Conservation (phyloP, 2,888 invertebrate genomes). For the Heterodera filipjevi region DNA sequence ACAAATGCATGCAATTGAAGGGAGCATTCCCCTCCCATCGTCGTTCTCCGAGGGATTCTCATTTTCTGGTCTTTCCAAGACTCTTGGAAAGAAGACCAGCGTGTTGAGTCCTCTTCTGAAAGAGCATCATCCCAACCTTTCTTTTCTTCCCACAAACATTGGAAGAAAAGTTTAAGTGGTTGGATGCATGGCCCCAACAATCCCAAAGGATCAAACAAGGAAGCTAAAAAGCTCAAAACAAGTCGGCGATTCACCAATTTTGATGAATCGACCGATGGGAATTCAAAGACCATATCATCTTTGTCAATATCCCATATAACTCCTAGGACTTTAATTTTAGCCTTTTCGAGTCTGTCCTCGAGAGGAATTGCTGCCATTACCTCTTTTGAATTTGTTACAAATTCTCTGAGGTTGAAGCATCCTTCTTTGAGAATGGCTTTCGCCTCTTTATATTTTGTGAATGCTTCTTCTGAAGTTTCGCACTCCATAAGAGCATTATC, state of each 20-base stretch:
- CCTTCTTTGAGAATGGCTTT: slow-evolving; percentile 23
- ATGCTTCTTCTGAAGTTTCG: slow-evolving; percentile 9
- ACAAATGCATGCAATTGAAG: slow-evolving; percentile 39
- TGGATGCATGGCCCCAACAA: slow-evolving; percentile 30
- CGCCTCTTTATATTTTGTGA: slow-evolving; percentile 2
- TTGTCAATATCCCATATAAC: slow-evolving; percentile 19
- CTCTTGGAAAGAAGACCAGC: slow-evolving; percentile 17
- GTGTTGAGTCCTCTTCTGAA: not conserved
- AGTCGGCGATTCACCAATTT: slow-evolving; percentile 27
- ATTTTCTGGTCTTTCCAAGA: not conserved
- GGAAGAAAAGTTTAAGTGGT: slow-evolving; percentile 33
- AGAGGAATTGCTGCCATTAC: not conserved
- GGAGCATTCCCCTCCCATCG: not conserved
- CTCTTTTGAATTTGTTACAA: not conserved
- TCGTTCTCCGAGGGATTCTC: not conserved
- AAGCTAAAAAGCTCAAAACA: slow-evolving; percentile 27
- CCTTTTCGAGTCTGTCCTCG: slow-evolving; percentile 13
- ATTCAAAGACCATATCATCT: slow-evolving; percentile 21
- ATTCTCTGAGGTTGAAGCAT: slow-evolving; percentile 20
- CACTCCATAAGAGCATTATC: slow-evolving; percentile 33
- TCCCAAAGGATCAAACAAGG: slow-evolving; percentile 39
- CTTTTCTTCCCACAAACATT: slow-evolving; percentile 34
- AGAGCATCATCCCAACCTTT: slow-evolving; percentile 36
- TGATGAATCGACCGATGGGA: not conserved
- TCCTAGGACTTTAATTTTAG: slow-evolving; percentile 29